These are phyloP conservation scores for Zalophus californianus DNA, from an alignment of 2,797 vertebrate species.

Conservation along the genomic window DNA sequence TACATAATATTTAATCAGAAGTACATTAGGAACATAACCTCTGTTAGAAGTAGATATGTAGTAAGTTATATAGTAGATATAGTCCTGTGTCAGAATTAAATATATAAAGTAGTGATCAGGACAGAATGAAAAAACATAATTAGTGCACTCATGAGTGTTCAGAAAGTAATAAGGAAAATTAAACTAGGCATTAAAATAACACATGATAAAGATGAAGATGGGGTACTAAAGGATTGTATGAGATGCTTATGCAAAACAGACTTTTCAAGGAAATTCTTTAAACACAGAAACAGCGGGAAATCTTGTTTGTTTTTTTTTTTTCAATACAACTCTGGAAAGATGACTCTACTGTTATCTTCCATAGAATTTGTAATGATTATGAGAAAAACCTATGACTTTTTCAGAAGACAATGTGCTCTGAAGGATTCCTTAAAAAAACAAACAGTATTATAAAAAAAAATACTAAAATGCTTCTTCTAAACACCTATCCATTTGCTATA, in stretches of 20 bases:
- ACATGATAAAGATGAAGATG: not conserved
- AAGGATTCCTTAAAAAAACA: constrained; percentile 21
- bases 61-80: not conserved
- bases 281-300: not conserved
- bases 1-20: constrained; percentile 8
- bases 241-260: not conserved
- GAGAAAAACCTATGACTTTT: not conserved
- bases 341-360: not conserved
- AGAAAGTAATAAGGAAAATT: not conserved
- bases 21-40: not conserved
- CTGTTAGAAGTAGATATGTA: constrained; percentile 4
- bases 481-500: not conserved
- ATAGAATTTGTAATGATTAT: constrained; percentile 33
- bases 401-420: not conserved
- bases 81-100: not conserved
- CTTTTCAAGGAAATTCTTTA: constrained; percentile 10
- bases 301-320: not conserved
- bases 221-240: not conserved
- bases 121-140: not conserved
- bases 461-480: not conserved
- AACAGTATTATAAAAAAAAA: not conserved
- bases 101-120: not conserved
- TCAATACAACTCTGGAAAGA: not conserved
- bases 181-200: constrained; percentile 16
- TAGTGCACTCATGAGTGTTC: not conserved